A percentile compares a stretch with the other conserved stretches of the same genome.
Evolutionary conservation across 2,888 invertebrate species (phyloP).

Genomic region (Dryocosmus kuriphilus): DNA sequence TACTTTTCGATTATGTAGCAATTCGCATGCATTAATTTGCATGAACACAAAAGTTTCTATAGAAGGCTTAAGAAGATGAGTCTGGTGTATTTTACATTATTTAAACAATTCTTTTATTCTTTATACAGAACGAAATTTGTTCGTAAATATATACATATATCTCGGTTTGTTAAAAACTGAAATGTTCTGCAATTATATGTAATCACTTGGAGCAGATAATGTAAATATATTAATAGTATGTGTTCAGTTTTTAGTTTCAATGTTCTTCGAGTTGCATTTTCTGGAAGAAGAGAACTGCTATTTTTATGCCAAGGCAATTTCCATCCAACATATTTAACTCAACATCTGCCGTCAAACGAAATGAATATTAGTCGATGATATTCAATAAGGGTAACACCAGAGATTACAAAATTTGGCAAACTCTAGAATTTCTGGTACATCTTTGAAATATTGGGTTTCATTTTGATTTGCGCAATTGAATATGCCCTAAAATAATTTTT

Average conservation of each 20-base stretch:
- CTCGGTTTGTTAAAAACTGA: no score
- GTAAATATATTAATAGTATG: neutral
- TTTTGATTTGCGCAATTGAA: no score
- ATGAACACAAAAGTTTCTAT: neutral
- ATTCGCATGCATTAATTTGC: constrained; percentile 21
- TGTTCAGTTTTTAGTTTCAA: neutral
- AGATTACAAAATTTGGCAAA: neutral
- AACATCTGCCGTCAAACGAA: neutral
- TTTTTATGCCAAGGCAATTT: neutral
- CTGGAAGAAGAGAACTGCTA: neutral
- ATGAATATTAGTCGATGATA: neutral
- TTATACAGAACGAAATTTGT: no score
- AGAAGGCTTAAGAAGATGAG: neutral
- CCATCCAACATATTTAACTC: neutral
- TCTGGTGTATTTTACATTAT: neutral
- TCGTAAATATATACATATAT: no score
- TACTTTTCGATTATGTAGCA: neutral
- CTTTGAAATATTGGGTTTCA: no score
- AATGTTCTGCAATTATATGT: no score
- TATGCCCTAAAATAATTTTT: no score
- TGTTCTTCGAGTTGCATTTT: neutral
- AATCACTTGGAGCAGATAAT: no score
- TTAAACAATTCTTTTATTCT: neutral
- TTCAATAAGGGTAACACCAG: neutral
- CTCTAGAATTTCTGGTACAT: neutral